phyloP scores from a whole-genome alignment of 2,797 vertebrate species.

The Alauda arvensis region DNA sequence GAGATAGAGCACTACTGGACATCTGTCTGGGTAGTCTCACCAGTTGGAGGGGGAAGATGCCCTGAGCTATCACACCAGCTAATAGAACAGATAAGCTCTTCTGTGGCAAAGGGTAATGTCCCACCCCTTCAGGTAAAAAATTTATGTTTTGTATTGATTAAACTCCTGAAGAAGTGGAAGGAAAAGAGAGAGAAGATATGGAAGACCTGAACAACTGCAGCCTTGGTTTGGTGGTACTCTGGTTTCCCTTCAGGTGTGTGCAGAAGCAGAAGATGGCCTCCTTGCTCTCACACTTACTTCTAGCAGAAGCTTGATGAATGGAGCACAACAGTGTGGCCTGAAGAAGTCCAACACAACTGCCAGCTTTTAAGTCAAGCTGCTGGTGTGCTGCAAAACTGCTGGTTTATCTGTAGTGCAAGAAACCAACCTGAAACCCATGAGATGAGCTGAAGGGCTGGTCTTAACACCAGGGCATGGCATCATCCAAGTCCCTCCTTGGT shows the following conservation, averaged over 20 bases:
- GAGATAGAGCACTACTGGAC: not conserved
- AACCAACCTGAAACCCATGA: not conserved
- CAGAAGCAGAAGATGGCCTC: not conserved
- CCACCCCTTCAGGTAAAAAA: not conserved
- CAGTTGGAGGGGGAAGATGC: not conserved
- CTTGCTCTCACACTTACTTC: not conserved
- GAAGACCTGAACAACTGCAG: not conserved
- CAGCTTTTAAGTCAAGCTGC: not conserved
- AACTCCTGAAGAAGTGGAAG: not conserved
- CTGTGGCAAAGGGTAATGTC: not conserved
- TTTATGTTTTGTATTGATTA: not conserved
- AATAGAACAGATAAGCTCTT: not conserved
- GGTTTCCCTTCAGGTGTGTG: not conserved
- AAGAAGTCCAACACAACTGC: not conserved
- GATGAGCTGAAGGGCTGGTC: not conserved
- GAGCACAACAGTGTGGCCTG: not conserved
- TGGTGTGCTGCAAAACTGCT: not conserved
- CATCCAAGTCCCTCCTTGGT: accelerated
- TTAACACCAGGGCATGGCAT: not conserved
- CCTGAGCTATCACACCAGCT: not conserved
- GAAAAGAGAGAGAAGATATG: not conserved
- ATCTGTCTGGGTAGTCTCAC: not conserved
- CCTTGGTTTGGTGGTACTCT: not conserved
- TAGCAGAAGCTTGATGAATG: not conserved
- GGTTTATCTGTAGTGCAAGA: not conserved